Evolutionary conservation across 2,113 vertebrate species (phyloP).

Genomic region (Pelecanus crispus): DNA sequence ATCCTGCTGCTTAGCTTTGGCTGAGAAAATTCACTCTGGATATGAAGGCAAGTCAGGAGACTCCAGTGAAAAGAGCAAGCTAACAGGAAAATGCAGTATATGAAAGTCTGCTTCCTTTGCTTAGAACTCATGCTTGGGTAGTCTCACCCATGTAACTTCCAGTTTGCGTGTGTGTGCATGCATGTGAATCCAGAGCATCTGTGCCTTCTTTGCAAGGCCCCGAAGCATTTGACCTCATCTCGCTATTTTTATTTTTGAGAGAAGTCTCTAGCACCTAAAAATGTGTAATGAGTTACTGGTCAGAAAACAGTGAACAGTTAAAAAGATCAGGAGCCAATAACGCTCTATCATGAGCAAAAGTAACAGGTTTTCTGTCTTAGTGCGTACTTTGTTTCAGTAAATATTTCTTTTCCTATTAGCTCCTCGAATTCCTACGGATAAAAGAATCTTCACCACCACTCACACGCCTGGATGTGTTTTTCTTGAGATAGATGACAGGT

Average conservation of each 20-base stretch:
- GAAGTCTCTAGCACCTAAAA: background rate
- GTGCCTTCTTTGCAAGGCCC: background rate
- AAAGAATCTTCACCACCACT: conserved; percentile 92
- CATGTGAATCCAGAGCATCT: background rate
- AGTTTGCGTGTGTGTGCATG: background rate
- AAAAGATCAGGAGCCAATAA: background rate
- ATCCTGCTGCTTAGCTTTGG: conserved; percentile 82
- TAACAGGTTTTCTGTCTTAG: background rate
- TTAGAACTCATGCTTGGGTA: background rate
- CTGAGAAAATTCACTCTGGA: conserved; percentile 87
- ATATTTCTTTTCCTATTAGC: conserved; percentile 65
- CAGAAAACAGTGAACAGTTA: background rate
- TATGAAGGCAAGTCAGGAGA: conserved; percentile 79
- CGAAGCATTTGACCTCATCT: background rate
- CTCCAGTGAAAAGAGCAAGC: background rate
- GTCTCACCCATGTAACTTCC: background rate
- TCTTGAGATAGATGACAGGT: conserved; percentile 91
- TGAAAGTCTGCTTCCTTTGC: background rate
- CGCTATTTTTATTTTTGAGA: background rate
- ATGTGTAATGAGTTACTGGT: background rate
- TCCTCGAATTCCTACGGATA: conserved; percentile 86
- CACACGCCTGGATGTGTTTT: conserved; percentile 90
- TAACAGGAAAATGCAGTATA: background rate
- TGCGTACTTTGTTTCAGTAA: background rate
- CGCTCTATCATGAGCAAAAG: background rate